These are phyloP conservation scores for Parotocinclus haroldoi DNA, from an alignment of 2,797 vertebrate genomes.

Conservation along the genomic window DNA sequence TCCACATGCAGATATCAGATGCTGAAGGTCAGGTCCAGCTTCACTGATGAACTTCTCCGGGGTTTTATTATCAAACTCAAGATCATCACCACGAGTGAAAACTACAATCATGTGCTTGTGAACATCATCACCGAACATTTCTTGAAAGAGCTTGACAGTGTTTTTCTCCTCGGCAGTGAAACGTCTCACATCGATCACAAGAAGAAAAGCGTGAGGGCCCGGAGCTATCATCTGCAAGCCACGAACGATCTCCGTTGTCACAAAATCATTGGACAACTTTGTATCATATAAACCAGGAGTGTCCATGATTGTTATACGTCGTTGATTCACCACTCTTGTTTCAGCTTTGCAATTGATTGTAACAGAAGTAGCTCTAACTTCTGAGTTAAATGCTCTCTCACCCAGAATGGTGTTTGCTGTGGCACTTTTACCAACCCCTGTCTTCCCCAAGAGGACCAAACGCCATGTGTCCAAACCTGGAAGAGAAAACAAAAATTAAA, in stretches of 20 bases:
- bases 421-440: constrained; percentile 34
- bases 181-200: constrained; percentile 19
- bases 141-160: constrained; percentile 3
- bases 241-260: constrained; percentile 4
- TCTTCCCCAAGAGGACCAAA: constrained; percentile 26
- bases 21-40: neutral
- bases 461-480: neutral
- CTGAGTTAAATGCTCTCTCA: neutral
- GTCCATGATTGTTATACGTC: constrained; percentile 15
- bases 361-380: constrained; percentile 8
- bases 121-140: constrained; percentile 18
- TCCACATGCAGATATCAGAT: neutral
- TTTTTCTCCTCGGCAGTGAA: constrained; percentile 33
- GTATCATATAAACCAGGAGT: constrained; percentile 34
- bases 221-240: neutral
- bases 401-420: constrained; percentile 33
- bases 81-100: constrained; percentile 29
- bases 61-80: constrained; percentile 16
- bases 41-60: neutral
- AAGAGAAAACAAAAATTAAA: neutral
- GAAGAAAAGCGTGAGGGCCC: constrained; percentile 31
- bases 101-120: constrained; percentile 25
- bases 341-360: neutral
- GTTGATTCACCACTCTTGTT: neutral
- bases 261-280: neutral